A percentile compares a stretch with the other conserved stretches of the same genome.
phyloP scores from a whole-genome alignment of 2,113 vertebrate species.

The Tachycineta bicolor region DNA sequence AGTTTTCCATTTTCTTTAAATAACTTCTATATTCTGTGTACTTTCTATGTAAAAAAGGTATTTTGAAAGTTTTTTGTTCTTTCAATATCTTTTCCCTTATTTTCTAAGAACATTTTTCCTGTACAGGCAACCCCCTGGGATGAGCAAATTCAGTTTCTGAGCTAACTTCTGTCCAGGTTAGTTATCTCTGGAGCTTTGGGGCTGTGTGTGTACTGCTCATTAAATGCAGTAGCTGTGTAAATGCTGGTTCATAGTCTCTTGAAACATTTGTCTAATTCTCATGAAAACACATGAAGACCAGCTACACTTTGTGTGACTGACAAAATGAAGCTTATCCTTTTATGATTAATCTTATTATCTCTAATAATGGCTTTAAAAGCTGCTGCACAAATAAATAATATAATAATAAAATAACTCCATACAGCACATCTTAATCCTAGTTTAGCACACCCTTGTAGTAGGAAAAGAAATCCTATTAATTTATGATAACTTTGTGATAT shows the following conservation, averaged over 20 bases:
- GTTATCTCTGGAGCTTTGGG: not conserved
- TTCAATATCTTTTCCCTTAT: not conserved
- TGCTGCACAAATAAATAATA: not conserved
- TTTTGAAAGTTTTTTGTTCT: not conserved
- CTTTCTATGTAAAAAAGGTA: not conserved
- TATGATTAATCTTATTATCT: constrained; percentile 8
- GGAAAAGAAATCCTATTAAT: not conserved
- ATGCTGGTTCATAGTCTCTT: not conserved
- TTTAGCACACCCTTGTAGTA: not conserved
- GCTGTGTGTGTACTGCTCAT: not conserved
- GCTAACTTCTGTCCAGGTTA: not conserved
- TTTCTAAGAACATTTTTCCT: not conserved
- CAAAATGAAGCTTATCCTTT: constrained; percentile 4
- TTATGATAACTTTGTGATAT: not conserved
- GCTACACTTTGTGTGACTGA: not conserved
- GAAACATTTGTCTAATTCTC: not conserved
- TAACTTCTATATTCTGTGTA: not conserved
- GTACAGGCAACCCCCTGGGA: not conserved
- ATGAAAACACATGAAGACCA: not conserved
- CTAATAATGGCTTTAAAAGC: not conserved
- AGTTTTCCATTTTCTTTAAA: not conserved
- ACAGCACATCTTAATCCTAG: not conserved
- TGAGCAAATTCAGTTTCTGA: not conserved
- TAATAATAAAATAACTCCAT: not conserved
- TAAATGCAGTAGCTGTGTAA: not conserved